phyloP scores from a whole-genome alignment of 2,888 invertebrate genomes.

The Ligdia adustata region DNA sequence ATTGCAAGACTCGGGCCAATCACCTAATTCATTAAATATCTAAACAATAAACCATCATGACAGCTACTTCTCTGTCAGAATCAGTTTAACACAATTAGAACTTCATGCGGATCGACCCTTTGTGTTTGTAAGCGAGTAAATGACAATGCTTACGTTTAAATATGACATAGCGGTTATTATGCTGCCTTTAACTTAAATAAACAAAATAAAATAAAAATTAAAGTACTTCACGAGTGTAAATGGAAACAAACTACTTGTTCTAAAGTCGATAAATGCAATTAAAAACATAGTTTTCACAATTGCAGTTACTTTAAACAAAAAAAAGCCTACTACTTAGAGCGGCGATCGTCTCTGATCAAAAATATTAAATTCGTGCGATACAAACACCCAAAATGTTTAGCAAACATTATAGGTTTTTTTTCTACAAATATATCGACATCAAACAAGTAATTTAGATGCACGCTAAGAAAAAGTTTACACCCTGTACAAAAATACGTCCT shows the following conservation, averaged over 20 bases:
- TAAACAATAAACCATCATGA: no score
- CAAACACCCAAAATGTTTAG: no score
- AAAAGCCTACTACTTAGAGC: no score
- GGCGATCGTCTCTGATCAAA: no score
- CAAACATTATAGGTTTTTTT: constrained; percentile 30
- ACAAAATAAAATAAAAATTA: constrained; percentile 47
- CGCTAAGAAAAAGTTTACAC: constrained; percentile 34
- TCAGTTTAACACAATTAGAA: constrained; percentile 1
- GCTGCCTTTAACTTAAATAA: constrained; percentile 44
- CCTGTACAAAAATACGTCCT: constrained; percentile 65
- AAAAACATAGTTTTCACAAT: background rate
- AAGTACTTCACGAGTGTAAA: constrained; percentile 35
- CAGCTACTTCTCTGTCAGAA: no score
- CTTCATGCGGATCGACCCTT: no score
- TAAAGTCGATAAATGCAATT: constrained; percentile 20
- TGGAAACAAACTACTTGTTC: constrained; percentile 1
- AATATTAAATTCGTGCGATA: background rate
- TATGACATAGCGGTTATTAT: constrained; percentile 30
- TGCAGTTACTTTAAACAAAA: background rate
- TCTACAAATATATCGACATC: constrained; percentile 2
- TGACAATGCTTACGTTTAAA: constrained; percentile 29
- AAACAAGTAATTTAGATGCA: constrained; percentile 1
- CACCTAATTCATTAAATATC: no score
- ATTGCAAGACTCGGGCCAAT: no score
- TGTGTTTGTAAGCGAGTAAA: constrained; percentile 3